These are phyloP conservation scores for Hanleya hanleyi DNA, from an alignment of 2,888 invertebrate genomes.

Conservation along the genomic window DNA sequence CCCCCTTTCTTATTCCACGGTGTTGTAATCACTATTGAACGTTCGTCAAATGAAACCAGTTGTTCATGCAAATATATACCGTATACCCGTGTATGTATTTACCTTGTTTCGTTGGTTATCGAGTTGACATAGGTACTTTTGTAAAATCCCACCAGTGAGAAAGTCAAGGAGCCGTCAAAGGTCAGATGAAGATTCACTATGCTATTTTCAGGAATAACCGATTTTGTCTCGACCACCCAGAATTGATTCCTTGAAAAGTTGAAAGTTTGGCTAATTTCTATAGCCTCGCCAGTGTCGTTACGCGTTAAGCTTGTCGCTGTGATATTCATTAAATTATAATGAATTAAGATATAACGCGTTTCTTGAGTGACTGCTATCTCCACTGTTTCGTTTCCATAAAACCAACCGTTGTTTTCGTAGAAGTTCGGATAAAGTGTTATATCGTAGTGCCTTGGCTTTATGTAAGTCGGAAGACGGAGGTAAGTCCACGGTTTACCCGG, in stretches of 20 bases:
- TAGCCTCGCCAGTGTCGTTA: constrained; percentile 24
- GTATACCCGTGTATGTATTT: no score
- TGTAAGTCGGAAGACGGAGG: constrained; percentile 78
- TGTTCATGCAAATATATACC: no score
- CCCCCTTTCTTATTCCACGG: no score
- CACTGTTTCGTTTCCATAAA: constrained; percentile 68
- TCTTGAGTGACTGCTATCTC: constrained; percentile 63
- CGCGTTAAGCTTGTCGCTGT: constrained; percentile 69
- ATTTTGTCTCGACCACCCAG: constrained; percentile 71
- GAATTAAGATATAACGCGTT: constrained; percentile 75
- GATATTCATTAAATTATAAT: constrained; percentile 79
- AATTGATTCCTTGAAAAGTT: constrained; percentile 73
- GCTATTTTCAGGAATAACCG: constrained; percentile 47
- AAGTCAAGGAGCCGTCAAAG: constrained; percentile 80
- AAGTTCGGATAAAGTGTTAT: constrained; percentile 81
- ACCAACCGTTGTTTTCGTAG: constrained; percentile 73
- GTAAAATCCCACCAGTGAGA: constrained; percentile 84
- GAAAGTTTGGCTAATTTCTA: constrained; percentile 61
- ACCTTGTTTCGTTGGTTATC: constrained; percentile 59
- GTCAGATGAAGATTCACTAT: constrained; percentile 75
- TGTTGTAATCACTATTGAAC: no score
- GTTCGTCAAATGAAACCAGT: no score
- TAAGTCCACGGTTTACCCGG: constrained; percentile 61
- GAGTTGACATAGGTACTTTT: constrained; percentile 78
- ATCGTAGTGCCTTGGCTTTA: constrained; percentile 81